Percentiles rank a stretch among this genome's conserved stretches.
Conservation (phyloP, 2,113 vertebrate genomes). For the Nothobranchius kuhntae region DNA sequence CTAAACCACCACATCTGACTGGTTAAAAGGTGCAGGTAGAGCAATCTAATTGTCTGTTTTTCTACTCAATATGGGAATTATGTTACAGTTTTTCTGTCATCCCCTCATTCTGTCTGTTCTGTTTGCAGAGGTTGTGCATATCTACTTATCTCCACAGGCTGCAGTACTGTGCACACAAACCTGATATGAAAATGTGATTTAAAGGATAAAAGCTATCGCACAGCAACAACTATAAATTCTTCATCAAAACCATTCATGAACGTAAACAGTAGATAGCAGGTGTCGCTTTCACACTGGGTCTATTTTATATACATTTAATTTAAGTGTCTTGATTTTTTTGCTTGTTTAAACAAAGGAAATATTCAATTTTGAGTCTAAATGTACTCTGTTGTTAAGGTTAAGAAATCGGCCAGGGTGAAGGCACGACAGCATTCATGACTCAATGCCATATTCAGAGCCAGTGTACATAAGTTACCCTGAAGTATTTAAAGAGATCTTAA, state of each 20-base stretch:
- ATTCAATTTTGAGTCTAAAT: neutral
- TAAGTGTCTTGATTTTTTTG: neutral
- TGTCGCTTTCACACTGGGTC: neutral
- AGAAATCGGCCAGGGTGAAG: neutral
- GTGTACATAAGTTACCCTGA: neutral
- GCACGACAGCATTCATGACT: neutral
- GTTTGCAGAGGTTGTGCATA: neutral
- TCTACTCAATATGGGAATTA: neutral
- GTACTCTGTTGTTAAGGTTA: neutral
- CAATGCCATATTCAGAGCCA: neutral
- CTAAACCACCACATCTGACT: neutral
- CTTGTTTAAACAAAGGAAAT: neutral
- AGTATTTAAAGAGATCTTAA: neutral
- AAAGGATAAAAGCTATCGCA: neutral
- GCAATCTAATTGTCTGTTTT: neutral
- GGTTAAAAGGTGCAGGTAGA: neutral
- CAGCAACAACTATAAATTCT: neutral
- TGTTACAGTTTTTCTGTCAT: no score
- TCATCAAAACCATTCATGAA: neutral
- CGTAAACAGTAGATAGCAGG: neutral
- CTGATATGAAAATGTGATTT: neutral
- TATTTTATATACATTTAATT: neutral
- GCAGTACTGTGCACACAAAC: neutral
- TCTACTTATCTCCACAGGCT: conserved; percentile 1
- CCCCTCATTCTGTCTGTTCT: neutral